These are phyloP conservation scores for Potamilus streckersoni DNA, from an alignment of 1,140 invertebrate species.

Conservation along the genomic window DNA sequence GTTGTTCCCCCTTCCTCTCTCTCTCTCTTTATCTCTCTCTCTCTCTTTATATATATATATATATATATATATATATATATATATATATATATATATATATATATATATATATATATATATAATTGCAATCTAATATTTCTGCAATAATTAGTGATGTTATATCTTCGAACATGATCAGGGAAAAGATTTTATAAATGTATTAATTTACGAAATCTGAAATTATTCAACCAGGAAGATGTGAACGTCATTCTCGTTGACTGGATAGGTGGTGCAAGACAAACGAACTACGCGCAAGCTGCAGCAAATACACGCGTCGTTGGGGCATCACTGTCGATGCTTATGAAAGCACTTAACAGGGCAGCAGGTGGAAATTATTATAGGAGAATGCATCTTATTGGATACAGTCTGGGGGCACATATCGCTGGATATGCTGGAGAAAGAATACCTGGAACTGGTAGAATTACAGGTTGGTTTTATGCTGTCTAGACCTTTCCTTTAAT, in stretches of 20 bases:
- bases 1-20: no score
- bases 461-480: conserved; percentile 69
- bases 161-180: no score
- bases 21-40: no score
- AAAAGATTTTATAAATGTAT: no score
- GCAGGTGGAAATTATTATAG: conserved; percentile 23
- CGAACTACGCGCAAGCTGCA: conserved; percentile 88
- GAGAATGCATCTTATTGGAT: conserved; percentile 82
- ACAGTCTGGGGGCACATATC: conserved; percentile 90
- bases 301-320: conserved; percentile 92
- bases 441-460: conserved; percentile 81
- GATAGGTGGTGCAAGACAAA: conserved; percentile 80
- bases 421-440: conserved; percentile 90
- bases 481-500: not conserved
- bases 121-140: no score
- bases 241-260: conserved; percentile 95
- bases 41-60: no score
- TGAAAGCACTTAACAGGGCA: conserved; percentile 54
- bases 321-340: conserved; percentile 84
- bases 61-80: no score
- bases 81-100: no score
- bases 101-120: no score
- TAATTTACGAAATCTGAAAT: no score
- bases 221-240: conserved; percentile 54
- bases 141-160: no score